phyloP scores from a whole-genome alignment of 1,140 invertebrate genomes.

The Ooceraea biroi region DNA sequence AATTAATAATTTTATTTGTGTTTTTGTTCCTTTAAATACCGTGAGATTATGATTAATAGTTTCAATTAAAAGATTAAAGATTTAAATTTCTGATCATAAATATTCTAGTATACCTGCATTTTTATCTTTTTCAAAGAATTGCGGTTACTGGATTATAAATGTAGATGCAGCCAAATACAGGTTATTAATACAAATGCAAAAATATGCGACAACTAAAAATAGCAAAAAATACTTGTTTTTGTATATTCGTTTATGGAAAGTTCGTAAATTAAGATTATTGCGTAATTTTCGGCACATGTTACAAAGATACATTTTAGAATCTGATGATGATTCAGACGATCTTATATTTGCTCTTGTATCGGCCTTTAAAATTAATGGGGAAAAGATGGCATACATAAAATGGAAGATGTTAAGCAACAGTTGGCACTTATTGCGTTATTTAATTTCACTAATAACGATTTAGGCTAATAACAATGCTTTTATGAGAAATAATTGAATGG shows the following conservation, averaged over 20 bases:
- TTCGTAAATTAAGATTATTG: not conserved
- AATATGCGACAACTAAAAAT: not conserved
- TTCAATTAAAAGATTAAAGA: conserved; percentile 19
- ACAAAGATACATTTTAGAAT: not conserved
- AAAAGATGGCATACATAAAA: not conserved
- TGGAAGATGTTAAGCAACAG: not conserved
- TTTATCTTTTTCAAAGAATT: conserved; percentile 1
- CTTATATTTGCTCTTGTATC: not conserved
- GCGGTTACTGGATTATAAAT: not conserved
- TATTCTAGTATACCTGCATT: not conserved
- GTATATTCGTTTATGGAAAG: not conserved
- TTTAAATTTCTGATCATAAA: not conserved
- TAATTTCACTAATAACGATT: conserved; percentile 9
- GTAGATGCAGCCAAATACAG: no score
- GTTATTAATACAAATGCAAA: not conserved
- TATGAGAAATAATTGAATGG: not conserved
- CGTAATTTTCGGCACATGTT: not conserved
- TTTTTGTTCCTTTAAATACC: not conserved
- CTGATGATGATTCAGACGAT: not conserved
- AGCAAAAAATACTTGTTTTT: not conserved
- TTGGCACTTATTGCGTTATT: not conserved
- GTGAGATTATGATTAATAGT: not conserved
- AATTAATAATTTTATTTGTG: conserved; percentile 15
- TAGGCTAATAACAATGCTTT: not conserved
- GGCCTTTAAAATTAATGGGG: not conserved